phyloP scores from a whole-genome alignment of 2,113 vertebrate species.

The Apistogramma diplotaenia region DNA sequence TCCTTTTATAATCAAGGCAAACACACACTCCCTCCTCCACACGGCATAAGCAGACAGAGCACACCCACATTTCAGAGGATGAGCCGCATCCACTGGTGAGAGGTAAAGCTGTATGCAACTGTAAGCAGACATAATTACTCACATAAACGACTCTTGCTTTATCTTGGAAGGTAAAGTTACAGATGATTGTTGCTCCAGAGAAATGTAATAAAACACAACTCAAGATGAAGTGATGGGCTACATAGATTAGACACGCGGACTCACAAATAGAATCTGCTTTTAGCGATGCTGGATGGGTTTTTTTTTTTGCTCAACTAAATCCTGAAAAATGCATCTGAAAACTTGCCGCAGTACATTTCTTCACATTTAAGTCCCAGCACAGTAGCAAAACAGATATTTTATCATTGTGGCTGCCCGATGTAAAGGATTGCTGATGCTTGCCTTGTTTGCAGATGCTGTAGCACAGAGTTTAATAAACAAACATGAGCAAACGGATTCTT shows the following conservation, averaged over 20 bases:
- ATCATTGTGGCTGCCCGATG: neutral
- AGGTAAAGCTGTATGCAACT: conserved; percentile 56
- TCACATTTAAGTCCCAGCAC: neutral
- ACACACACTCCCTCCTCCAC: neutral
- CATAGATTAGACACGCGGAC: conserved; percentile 9
- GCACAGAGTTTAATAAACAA: neutral
- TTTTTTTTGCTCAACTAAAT: neutral
- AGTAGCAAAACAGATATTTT: neutral
- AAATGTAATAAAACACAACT: conserved; percentile 53
- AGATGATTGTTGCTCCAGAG: conserved; percentile 52
- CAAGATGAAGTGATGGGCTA: conserved; percentile 44
- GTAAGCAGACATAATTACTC: conserved; percentile 61
- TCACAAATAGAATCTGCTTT: neutral
- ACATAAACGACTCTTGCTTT: conserved; percentile 44
- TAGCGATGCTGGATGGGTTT: fast-evolving
- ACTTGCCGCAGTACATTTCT: neutral
- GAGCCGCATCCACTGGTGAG: conserved; percentile 48
- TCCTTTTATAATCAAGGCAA: neutral
- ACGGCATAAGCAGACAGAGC: neutral
- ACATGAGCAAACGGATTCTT: neutral
- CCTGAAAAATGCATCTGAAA: neutral
- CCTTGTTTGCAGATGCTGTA: neutral
- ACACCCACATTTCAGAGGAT: conserved; percentile 25
- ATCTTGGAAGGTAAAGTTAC: conserved; percentile 45
- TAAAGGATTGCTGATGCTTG: neutral